Evolutionary conservation across 2,113 vertebrate species (phyloP), one percentile per base, ranked within the genome.

Genomic region (Tauraco erythrolophus): DNA sequence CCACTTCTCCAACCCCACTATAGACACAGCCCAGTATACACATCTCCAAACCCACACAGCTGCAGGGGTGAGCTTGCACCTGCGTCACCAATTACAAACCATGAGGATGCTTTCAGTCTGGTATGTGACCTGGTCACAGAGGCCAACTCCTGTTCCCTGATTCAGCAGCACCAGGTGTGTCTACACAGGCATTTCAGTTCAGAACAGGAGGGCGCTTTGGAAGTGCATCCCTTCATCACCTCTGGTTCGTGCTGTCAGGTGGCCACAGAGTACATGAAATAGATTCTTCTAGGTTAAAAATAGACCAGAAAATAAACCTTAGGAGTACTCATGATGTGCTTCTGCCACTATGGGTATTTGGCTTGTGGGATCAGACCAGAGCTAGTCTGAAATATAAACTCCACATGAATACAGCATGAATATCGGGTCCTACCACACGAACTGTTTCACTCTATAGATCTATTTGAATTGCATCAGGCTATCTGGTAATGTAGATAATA

Each of bases 371-470:
- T 85, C 35, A 39, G 24, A 41, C 15, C 6, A n/a, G 31, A 72
- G 9, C 24, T 35, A 30, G 33, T 46, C 53, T 57, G 41, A 82
- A 86, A 69, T 37, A 51, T 4, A 68, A 13, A 4, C 27, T 81
- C n/a, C 8, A 78, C 22, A 9, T 30, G 37, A 33, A 41, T 35
- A 41, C 37, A 46, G 21, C 0, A 0, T 9, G 30, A 83, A 53
- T n/a, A 50, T 33, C 0, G 0, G n/a, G 28, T 56, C 13, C 50
- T 35, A 43, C 16, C 35, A 41, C 11, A 28, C 16, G 46, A n/a
- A 88, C 1, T 39, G 25, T 57, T 86, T 61, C 68, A 24, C 4
- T 28, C 57, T 53, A 27, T 45, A 89, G 35, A 69, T 56, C 24
- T 61, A 2, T 31, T 39, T 72, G 13, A 82, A 58, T 39, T 46